Evolutionary conservation across 2,113 vertebrate species (phyloP).

Genomic region (Morone chrysops): DNA sequence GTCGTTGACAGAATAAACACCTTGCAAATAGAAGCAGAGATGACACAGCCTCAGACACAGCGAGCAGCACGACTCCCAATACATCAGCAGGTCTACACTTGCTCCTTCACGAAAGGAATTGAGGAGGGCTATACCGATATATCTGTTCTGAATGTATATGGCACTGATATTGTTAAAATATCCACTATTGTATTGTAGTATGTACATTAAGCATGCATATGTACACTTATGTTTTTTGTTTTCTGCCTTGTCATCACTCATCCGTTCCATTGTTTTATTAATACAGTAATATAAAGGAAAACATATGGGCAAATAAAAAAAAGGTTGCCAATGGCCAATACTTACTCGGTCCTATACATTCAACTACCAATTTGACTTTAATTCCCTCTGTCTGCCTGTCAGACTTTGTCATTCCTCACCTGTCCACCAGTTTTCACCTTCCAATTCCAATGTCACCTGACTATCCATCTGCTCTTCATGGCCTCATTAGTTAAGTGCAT

Average conservation of each 20-base stretch:
- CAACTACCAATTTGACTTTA: neutral
- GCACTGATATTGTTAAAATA: neutral
- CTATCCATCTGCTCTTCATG: neutral
- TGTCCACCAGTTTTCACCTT: neutral
- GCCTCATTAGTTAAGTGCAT: neutral
- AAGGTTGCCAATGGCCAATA: neutral
- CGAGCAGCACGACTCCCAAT: conserved; percentile 41
- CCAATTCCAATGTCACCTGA: neutral
- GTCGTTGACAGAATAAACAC: conserved; percentile 82
- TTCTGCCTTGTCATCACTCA: neutral
- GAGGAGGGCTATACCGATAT: neutral
- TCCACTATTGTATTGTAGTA: neutral
- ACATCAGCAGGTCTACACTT: conserved; percentile 42
- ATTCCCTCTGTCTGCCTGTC: no score
- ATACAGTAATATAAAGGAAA: neutral
- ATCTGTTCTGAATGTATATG: neutral
- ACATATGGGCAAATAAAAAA: neutral
- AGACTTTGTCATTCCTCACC: neutral
- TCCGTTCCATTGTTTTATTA: neutral
- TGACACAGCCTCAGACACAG: conserved; percentile 66
- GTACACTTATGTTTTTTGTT: neutral
- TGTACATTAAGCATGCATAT: neutral
- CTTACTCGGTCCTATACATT: neutral
- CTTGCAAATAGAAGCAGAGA: conserved; percentile 77
- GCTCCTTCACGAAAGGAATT: neutral